Evolutionary conservation across 2,797 vertebrate species (phyloP).

Genomic region (Hyperoplus immaculatus): DNA sequence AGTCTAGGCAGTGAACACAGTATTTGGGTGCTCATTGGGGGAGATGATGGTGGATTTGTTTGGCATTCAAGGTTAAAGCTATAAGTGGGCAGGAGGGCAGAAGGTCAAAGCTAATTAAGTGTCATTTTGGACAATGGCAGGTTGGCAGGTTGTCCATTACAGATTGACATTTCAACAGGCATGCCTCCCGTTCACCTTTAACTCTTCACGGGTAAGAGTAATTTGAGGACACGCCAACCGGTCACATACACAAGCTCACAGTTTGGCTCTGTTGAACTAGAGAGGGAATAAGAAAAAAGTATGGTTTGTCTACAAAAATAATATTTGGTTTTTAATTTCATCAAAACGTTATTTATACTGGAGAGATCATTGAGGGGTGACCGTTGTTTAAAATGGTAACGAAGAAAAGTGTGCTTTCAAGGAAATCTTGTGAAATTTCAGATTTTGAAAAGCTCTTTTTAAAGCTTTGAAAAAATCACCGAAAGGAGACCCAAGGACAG

Average conservation of each 20-base stretch:
- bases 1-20: conserved; percentile 34
- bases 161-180: conserved; percentile 44
- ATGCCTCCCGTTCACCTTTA: background rate
- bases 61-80: conserved; percentile 19
- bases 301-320: background rate
- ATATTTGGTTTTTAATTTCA: too few relatives aligned
- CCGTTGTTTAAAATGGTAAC: too few relatives aligned
- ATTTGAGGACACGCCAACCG: conserved; percentile 13
- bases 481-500: too few relatives aligned
- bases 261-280: background rate
- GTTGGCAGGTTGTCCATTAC: conserved; percentile 1
- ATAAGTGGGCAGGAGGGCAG: background rate
- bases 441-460: too few relatives aligned
- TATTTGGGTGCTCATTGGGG: conserved; percentile 26
- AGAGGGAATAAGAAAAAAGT: background rate
- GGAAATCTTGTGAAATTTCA: too few relatives aligned
- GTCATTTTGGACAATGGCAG: conserved; percentile 27
- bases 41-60: conserved; percentile 3
- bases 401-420: too few relatives aligned
- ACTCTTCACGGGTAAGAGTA: background rate
- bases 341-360: too few relatives aligned
- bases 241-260: conserved; percentile 3
- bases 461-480: too few relatives aligned
- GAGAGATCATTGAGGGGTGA: too few relatives aligned
- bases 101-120: conserved; percentile 46